Evolutionary conservation across 2,797 vertebrate genomes (phyloP), one percentile per base, ranked within the genome.

Genomic region (Melanotaenia trifasciata): DNA sequence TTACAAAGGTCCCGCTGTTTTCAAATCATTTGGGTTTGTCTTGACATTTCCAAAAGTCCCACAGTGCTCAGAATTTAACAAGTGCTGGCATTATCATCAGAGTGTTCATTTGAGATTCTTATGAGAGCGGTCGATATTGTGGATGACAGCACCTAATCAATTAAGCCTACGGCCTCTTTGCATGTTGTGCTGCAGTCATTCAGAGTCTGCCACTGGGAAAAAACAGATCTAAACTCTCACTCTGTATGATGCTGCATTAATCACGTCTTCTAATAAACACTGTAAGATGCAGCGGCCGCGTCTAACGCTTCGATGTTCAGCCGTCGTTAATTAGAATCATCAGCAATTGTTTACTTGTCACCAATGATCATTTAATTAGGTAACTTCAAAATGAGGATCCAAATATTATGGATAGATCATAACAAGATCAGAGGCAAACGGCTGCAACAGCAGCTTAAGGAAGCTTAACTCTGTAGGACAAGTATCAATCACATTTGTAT

Each of bases 401-500:
- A 87, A 89, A 92, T 90, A 89, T 90, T 90, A 79, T 85, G 84
- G 85, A 84, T 71, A 69, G 83, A 86, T 85, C 74, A 75, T 62
- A 79, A 84, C 65, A 9, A 78, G 80, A 88, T 84, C 78, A 74
- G 70, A 67, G 64, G 78, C 79, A 74, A 84, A 60, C 64, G 13
- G 65, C 77, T 86, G 76, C 69, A 59, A 80, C 83, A 9, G 82
- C 32, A 35, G 78, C 76, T 80, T 70, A 78, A 80, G 67, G 78
- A 82, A 84, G 84, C 75, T 73, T 14, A 71, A 20, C 87, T 86
- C 82, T 18, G 79, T 59, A 50, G 83, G 79, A 81, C 78, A 36
- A 90, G 63, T 72, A 85, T 88, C 90, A 83, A 82, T 91, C 87
- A 90, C 82, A 88, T 91, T 90, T 85, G 72, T 83, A 88, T 92